Conservation (phyloP, 2,888 invertebrate species). For the Limenitis camilla region DNA sequence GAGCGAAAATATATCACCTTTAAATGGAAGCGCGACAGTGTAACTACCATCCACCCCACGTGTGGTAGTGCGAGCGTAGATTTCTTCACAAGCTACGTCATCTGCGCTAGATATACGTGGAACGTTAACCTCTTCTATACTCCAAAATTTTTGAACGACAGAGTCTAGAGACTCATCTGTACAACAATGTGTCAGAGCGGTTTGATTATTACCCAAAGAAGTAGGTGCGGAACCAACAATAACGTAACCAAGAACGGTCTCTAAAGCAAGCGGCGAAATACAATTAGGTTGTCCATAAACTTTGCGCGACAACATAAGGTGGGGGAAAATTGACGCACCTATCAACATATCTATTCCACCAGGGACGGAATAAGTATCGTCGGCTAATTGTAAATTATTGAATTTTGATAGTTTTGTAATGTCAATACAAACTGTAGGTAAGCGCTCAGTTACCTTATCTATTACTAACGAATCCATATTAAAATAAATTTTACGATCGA, state of each 20-base stretch:
- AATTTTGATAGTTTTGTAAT: not conserved
- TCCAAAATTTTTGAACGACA: too few species aligned
- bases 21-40: constrained; percentile 13
- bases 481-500: constrained; percentile 5
- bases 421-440: constrained; percentile 10
- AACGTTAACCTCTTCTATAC: too few species aligned
- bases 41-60: constrained; percentile 5
- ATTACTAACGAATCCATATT: constrained; percentile 3
- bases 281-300: not conserved
- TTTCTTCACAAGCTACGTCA: constrained; percentile 13
- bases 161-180: not conserved
- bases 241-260: constrained; percentile 18
- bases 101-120: not conserved
- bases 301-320: constrained; percentile 8
- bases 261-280: not conserved
- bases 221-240: constrained; percentile 8
- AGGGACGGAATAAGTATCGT: constrained; percentile 13
- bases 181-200: constrained; percentile 1
- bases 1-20: not conserved
- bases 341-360: constrained; percentile 16
- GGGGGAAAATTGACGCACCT: constrained; percentile 18
- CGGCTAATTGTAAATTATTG: constrained; percentile 14
- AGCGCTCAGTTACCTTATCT: constrained; percentile 11
- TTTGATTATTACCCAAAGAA: not conserved
- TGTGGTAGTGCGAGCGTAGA: constrained; percentile 8